phyloP scores from a whole-genome alignment of 2,888 invertebrate genomes.

The Drosophila antonietae region DNA sequence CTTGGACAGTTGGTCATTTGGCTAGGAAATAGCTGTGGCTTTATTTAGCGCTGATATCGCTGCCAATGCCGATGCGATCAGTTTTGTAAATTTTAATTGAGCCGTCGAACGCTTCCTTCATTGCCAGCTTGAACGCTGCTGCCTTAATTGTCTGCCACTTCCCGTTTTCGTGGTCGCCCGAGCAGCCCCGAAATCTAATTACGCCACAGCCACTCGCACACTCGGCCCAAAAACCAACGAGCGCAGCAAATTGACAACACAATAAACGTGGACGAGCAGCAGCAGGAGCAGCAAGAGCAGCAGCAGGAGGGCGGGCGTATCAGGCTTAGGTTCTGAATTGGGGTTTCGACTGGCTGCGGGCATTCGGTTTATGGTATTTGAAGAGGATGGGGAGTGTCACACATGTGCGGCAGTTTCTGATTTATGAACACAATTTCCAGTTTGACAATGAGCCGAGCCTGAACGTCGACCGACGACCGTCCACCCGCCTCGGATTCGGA shows the following conservation, averaged over 20 bases:
- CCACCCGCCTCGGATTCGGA: slow-evolving; percentile 11
- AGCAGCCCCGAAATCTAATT: slow-evolving; percentile 57
- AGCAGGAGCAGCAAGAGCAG: not conserved
- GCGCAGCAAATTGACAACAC: slow-evolving; percentile 75
- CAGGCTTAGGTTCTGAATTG: slow-evolving; percentile 1
- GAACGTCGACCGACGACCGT: not conserved
- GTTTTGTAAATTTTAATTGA: slow-evolving; percentile 67
- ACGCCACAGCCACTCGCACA: slow-evolving; percentile 29
- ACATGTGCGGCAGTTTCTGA: slow-evolving; percentile 77
- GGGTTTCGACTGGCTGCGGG: slow-evolving; percentile 17
- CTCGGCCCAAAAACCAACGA: slow-evolving; percentile 56
- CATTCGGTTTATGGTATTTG: slow-evolving; percentile 36
- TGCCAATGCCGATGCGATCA: slow-evolving; percentile 53
- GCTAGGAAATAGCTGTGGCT: slow-evolving; percentile 60
- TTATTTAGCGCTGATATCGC: slow-evolving; percentile 37
- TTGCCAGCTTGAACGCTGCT: slow-evolving; percentile 38
- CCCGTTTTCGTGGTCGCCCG: slow-evolving; percentile 68
- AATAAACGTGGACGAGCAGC: slow-evolving; percentile 54
- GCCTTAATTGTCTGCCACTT: slow-evolving; percentile 76
- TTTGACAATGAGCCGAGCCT: slow-evolving; percentile 67
- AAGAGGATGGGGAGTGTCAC: slow-evolving; percentile 51
- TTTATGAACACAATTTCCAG: slow-evolving; percentile 79
- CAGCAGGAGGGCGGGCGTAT: not conserved
- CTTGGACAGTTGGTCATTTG: slow-evolving; percentile 78
- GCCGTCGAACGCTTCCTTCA: slow-evolving; percentile 67